Evolutionary conservation across 2,113 vertebrate genomes (phyloP).

Genomic region (Barnardius zonarius): DNA sequence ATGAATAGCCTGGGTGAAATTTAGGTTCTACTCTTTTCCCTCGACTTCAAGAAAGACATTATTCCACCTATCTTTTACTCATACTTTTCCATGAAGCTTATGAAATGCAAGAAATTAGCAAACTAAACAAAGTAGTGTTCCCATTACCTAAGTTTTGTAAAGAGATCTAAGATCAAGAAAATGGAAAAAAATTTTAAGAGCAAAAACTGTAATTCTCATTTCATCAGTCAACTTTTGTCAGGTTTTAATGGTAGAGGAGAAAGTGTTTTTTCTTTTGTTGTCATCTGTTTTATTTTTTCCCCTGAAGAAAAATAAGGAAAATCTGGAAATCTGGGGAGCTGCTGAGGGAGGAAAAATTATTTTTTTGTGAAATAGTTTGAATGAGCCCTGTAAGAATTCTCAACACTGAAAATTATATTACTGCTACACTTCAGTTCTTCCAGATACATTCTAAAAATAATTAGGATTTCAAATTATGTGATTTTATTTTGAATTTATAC

Average conservation of each 20-base stretch:
- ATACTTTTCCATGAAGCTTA: neutral
- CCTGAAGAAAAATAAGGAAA: neutral
- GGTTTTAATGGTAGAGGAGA: neutral
- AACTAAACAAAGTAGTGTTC: neutral
- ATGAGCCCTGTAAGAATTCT: neutral
- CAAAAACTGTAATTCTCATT: neutral
- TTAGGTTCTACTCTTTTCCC: neutral
- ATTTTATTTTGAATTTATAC: neutral
- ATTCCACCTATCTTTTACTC: neutral
- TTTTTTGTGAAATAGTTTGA: neutral
- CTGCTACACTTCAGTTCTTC: neutral
- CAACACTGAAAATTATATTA: neutral
- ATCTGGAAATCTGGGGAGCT: neutral
- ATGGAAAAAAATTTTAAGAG: neutral
- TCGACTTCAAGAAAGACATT: neutral
- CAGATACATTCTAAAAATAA: neutral
- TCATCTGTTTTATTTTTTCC: neutral
- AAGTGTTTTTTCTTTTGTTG: neutral
- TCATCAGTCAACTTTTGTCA: neutral
- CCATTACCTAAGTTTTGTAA: neutral
- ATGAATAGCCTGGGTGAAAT: neutral
- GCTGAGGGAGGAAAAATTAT: neutral
- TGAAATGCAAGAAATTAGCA: neutral
- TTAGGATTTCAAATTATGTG: neutral
- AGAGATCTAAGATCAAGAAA: neutral